Evolutionary conservation across 1,140 invertebrate species (phyloP).

Genomic region (Drosophila erecta): DNA sequence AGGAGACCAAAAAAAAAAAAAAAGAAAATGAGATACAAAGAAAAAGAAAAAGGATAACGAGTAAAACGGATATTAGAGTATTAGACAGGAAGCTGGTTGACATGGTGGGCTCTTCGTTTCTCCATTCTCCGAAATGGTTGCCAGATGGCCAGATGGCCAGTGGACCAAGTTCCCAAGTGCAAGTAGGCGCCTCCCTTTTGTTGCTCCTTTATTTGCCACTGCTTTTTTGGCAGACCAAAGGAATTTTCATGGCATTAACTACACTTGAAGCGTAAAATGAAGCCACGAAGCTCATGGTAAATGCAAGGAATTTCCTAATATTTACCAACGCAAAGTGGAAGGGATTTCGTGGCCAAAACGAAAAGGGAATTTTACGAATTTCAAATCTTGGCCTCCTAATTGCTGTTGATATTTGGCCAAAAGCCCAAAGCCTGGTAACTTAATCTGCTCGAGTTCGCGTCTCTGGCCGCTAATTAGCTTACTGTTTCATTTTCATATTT

Average conservation of each 20-base stretch:
- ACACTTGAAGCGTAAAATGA: conserved; percentile 61
- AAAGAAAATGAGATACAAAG: conserved; percentile 16
- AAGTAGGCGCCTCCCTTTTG: conserved; percentile 16
- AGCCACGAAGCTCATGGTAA: conserved; percentile 41
- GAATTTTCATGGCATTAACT: conserved; percentile 62
- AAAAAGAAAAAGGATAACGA: conserved; percentile 56
- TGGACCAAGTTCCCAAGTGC: conserved; percentile 12
- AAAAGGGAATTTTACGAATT: conserved; percentile 41
- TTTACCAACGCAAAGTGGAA: conserved; percentile 13
- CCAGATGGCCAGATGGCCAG: conserved; percentile 59
- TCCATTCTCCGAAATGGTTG: conserved; percentile 32
- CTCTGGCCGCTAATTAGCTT: conserved; percentile 54
- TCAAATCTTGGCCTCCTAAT: conserved; percentile 53
- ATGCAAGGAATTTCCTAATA: conserved; percentile 51
- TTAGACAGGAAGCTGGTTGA: conserved; percentile 75
- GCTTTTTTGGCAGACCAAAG: conserved; percentile 24
- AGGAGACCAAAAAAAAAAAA: conserved; percentile 3
- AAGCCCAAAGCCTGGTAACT: conserved; percentile 28
- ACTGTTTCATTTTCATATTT: conserved; percentile 55
- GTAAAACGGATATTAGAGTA: conserved; percentile 81
- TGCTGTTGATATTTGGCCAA: conserved; percentile 54
- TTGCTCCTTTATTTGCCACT: conserved; percentile 3
- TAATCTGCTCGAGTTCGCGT: conserved; percentile 25
- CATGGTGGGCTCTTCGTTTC: conserved; percentile 34
- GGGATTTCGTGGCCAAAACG: not conserved